Evolutionary conservation across 2,888 invertebrate species (phyloP), one percentile per base, ranked within the genome.

Genomic region (Idaea straminata): DNA sequence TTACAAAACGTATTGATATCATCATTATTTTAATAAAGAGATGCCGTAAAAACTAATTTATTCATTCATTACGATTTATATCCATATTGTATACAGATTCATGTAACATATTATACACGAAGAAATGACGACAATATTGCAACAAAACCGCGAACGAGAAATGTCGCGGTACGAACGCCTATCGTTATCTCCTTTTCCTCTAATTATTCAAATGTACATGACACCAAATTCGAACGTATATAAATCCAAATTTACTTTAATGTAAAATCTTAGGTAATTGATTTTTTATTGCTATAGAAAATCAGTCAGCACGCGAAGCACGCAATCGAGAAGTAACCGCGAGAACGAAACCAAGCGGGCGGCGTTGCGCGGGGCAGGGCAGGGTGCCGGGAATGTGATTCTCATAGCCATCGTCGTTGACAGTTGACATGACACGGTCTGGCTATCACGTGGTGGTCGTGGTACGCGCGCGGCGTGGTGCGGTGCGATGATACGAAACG

Each of bases 21-120:
- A 92, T 89, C 89, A 91, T 92, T 91, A 91, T 89, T 89, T 89
- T 91, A 92, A 89, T 92, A 92, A 92, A 92, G 91, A 91, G 92
- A 92, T 91, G 92, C 88, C 92, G 89, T 92, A 91, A 91, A 91
- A 92, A 92, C 92, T 92, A 92, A 90, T 89, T 80, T 91, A 91
- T 90, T 90, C 87, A 91, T 91, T 74, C 85, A 90, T 91, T 92
- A 91, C 87, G 86, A 92, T 89, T 92, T 91, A 91, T 91, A 91
- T 92, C 92, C 92, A 92, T 92, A 92, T 93, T 92, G 92, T 93
- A 91, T 93, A 94, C 94, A 94, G 93, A 92, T 94, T 94, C 93
- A 93, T 94, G 94, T 94, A 94, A 94, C 94, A 93, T 94, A 93
- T 93, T 91, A 94, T 93, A 94, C 94, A 94, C 93, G 92, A 92